Evolutionary conservation across 2,888 invertebrate species (phyloP).

Genomic region (Melinaea marsaeus): DNA sequence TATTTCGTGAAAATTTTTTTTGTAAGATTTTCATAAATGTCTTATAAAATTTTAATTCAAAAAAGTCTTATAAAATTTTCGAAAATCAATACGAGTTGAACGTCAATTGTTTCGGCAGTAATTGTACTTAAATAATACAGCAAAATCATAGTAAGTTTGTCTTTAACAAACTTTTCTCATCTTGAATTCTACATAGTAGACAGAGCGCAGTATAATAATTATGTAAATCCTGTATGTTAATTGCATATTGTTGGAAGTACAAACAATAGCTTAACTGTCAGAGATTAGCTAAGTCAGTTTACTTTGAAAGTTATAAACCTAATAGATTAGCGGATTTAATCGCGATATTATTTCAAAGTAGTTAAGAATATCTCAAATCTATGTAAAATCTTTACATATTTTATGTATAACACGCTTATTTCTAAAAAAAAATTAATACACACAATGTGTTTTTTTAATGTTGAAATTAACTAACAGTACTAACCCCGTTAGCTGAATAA

Average conservation of each 20-base stretch:
- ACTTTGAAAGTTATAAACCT: not conserved
- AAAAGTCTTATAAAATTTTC: no score
- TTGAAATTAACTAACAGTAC: no score
- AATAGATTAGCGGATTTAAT: not conserved
- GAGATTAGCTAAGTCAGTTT: conserved; percentile 4
- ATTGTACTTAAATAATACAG: not conserved
- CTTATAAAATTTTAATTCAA: no score
- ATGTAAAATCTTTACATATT: no score
- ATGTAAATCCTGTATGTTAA: conserved; percentile 7
- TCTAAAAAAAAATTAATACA: no score
- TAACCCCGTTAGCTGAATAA: no score
- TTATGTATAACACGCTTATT: not conserved
- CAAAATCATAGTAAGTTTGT: not conserved
- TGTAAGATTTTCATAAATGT: no score
- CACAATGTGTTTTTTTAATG: no score
- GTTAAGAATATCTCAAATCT: not conserved
- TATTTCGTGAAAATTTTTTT: no score
- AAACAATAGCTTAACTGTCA: conserved; percentile 1
- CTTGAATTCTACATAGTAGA: not conserved
- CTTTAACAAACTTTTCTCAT: not conserved
- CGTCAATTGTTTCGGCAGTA: no score
- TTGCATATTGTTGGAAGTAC: conserved; percentile 3
- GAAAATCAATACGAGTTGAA: no score
- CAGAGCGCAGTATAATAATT: no score
- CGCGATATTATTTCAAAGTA: not conserved